These are phyloP conservation scores for Hanleya hanleyi DNA, from an alignment of 2,888 invertebrate species.

Conservation along the genomic window DNA sequence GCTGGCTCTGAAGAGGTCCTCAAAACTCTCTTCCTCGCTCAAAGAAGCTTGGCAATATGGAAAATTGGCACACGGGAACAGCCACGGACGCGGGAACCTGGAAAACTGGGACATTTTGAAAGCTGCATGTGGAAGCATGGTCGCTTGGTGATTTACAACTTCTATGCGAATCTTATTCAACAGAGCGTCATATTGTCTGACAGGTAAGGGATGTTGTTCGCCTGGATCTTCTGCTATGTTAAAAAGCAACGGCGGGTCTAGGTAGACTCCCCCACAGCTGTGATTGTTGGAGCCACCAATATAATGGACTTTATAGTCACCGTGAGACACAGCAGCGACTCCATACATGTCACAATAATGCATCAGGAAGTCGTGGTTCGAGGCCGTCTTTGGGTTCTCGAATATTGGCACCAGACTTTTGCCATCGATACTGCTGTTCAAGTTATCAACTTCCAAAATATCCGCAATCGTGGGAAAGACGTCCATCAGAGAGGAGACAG, in stretches of 20 bases:
- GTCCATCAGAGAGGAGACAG: conserved; percentile 29
- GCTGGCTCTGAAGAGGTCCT: no score
- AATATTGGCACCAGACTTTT: conserved; percentile 19
- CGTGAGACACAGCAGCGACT: conserved; percentile 24
- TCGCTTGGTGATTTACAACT: conserved; percentile 1
- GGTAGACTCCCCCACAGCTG: conserved; percentile 18
- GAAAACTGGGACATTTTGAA: neutral
- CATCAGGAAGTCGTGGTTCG: conserved; percentile 21
- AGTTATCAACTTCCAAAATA: conserved; percentile 8
- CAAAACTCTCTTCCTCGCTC: neutral
- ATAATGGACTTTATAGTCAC: conserved; percentile 29
- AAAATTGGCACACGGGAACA: conserved; percentile 1
- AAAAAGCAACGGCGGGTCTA: conserved; percentile 18
- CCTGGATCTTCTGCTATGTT: conserved; percentile 30
- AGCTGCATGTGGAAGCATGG: neutral
- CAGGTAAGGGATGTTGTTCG: conserved; percentile 18
- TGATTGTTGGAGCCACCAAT: conserved; percentile 9
- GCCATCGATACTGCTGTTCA: conserved; percentile 23
- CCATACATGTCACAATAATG: conserved; percentile 25
- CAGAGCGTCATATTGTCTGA: conserved; percentile 12
- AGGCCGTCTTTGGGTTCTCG: conserved; percentile 13
- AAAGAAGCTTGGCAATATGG: neutral
- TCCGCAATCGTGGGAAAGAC: conserved; percentile 32
- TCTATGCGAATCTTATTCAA: conserved; percentile 16
- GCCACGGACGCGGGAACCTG: neutral